phyloP scores from a whole-genome alignment of 2,113 vertebrate genomes.

The Actenoides hombroni region DNA sequence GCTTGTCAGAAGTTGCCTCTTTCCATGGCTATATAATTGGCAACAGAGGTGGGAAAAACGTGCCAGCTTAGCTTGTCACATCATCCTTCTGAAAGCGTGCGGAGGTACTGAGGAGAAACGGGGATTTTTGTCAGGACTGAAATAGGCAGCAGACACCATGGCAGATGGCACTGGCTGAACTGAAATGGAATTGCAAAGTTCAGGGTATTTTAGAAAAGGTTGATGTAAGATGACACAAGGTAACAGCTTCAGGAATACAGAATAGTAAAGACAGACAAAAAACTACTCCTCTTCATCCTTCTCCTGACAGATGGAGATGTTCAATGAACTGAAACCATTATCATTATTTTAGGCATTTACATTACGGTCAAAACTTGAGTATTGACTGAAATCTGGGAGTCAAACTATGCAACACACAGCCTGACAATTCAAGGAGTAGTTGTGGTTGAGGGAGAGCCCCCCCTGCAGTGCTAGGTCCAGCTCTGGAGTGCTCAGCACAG shows the following conservation, averaged over 20 bases:
- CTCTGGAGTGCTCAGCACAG: no score
- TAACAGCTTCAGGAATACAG: background rate
- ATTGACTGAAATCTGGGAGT: background rate
- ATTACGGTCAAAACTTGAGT: background rate
- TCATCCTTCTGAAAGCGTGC: background rate
- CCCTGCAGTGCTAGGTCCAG: background rate
- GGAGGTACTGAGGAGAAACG: background rate
- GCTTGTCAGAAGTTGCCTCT: background rate
- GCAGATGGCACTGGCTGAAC: slow-evolving; percentile 24
- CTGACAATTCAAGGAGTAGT: background rate
- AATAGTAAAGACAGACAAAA: background rate
- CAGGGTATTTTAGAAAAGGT: slow-evolving; percentile 5
- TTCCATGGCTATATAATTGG: background rate
- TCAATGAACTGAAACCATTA: background rate
- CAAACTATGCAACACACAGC: background rate
- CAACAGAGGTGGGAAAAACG: slow-evolving; percentile 10
- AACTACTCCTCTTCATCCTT: background rate
- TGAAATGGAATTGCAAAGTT: background rate
- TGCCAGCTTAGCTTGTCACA: background rate
- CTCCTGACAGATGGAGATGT: background rate
- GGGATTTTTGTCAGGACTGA: background rate
- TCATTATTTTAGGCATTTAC: background rate
- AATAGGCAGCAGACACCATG: background rate
- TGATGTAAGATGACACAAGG: background rate
- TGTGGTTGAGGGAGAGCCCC: background rate